Evolutionary conservation across 37 sponge, comb jelly and placozoan species (phyloP), one percentile per base, ranked within the genome.

Genomic region (Halichondria panicea): DNA sequence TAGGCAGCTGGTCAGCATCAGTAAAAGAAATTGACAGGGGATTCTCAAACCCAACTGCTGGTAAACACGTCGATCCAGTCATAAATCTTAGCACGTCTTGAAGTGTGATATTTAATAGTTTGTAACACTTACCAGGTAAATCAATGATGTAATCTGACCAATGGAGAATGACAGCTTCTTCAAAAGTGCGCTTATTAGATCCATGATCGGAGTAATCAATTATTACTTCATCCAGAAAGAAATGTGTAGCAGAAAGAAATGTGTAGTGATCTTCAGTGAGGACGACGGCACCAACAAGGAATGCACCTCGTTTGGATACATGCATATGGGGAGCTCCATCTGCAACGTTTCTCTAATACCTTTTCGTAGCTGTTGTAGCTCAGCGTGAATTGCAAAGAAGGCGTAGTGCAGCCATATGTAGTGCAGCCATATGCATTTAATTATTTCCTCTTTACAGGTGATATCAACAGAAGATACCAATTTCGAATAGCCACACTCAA

Each of bases 11-110:
- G 41, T 36, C 15, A 13, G 6, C 13, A 24, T 76, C 62, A 32
- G 39, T 37, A 33, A 76, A 76, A 22, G n/a, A 13, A 37, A 76
- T 76, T 11, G 32, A 7, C 3, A 65, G 76, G 39, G 12, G 4
- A 1, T n/a, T 35, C 3, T 35, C 39, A 61, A 76, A 76, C 4
- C 76, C 76, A 59, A 28, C 62, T 5, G 76, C 43, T 41, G 76
- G 76, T 40, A 76, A 9, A 15, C 35, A 18, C 13, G 4, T 24
- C 4, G 64, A 38, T 39, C 76, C 76, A 42, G 63, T 63, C 12
- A 60, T 3, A 62, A 76, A 76, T 8, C 27, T 2, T 15, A 76
- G 42, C 22, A 76, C 62, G 39, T 76, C 48, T 8, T 30, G 30
- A 9, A 76, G 28, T 11, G 44, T 41, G 18, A n/a, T n/a, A n/a